Evolutionary conservation across 2,797 vertebrate species (phyloP), one percentile per base, ranked within the genome.

Genomic region (Limosa lapponica): DNA sequence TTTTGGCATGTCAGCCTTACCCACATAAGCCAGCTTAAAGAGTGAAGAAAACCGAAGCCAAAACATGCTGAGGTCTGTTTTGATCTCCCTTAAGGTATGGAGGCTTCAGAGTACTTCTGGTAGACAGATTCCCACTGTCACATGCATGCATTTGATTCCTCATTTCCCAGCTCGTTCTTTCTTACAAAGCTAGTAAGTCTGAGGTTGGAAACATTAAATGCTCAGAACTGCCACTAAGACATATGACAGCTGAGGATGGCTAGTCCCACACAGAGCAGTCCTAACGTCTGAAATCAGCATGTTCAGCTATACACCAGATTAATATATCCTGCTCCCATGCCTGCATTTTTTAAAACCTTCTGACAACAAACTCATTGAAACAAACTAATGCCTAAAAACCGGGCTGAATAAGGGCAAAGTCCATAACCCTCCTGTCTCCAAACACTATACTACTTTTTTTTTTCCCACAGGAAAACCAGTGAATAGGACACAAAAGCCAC

Each of bases 41-140:
- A 94, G 71, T 18, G 94, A 94, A 93, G 61, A 93, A 95, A 92
- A 67, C 27, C 0, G 0, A 81, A 87, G 67, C 84, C 67, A 96
- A 87, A 95, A 46, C 43, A 93, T 2, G 32, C 77, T 74, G 80
- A 86, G 72, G 34, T 54, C 43, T 95, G 92, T 94, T 94, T 84
- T 87, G 51, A 95, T 95, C 91, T 95, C 74, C 25, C 66, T 82
- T 54, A 96, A 86, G 71, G 89, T 92, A 91, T 80, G 57, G 70
- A 82, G 57, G 44, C 88, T 95, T 88, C 86, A 77, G 77, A 84
- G 14, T 58, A 66, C 84, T 95, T 55, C 81, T 94, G 48, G 55
- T 65, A 89, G 82, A 80, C 65, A 95, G 46, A 75, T 52, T 90
- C 87, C 73, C 57, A 58, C 67, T 78, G 90, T 66, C 72, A 83